Conservation (phyloP, 2,888 invertebrate species). For the Rhaphigaster nebulosa region DNA sequence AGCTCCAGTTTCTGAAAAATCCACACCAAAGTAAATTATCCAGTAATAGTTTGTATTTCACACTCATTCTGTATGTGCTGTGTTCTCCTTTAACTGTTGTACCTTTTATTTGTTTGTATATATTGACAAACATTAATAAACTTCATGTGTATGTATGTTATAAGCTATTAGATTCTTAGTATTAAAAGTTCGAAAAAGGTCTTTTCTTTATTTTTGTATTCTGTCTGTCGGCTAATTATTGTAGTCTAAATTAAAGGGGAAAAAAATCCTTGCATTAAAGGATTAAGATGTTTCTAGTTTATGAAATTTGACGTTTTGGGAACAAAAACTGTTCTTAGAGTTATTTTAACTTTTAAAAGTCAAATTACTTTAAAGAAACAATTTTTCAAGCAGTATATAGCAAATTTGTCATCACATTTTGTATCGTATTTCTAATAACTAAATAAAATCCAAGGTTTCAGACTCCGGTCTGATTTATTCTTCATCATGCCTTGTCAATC, state of each 20-base stretch:
- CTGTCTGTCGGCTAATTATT: conserved; percentile 11
- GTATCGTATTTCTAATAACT: neutral
- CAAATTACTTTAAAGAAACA: neutral
- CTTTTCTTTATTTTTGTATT: conserved; percentile 52
- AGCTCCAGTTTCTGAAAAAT: conserved; percentile 19
- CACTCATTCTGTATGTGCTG: conserved; percentile 27
- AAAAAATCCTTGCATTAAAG: neutral
- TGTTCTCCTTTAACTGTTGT: conserved; percentile 43
- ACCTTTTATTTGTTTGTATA: conserved; percentile 34
- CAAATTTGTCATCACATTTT: neutral
- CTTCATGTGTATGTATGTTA: neutral
- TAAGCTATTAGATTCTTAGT: conserved; percentile 35
- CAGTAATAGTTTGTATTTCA: conserved; percentile 20
- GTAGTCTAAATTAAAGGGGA: neutral
- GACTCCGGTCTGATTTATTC: neutral
- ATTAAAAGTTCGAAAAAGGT: conserved; percentile 23
- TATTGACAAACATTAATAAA: conserved; percentile 39
- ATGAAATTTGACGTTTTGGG: neutral
- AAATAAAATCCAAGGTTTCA: neutral
- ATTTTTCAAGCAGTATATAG: neutral
- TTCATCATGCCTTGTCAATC: neutral
- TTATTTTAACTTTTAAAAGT: neutral
- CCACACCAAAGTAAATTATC: conserved; percentile 11
- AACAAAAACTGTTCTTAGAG: neutral
- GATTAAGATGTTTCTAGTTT: neutral